A percentile compares a stretch with the other conserved stretches of the same genome.
Conservation (phyloP, 2,888 invertebrate genomes). For the Brachylomia viminalis region DNA sequence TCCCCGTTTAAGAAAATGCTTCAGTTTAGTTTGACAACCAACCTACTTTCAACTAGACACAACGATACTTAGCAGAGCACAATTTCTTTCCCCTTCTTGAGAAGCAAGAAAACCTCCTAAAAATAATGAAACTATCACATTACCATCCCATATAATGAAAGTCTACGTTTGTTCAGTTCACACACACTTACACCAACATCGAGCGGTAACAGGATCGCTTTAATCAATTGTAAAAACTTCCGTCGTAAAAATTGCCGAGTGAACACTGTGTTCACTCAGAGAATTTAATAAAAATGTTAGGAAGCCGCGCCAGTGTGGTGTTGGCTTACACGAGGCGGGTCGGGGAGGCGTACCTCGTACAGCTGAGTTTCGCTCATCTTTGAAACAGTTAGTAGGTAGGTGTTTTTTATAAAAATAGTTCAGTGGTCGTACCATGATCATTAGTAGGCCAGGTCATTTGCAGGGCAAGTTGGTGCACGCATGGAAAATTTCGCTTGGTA, state of each 20-base stretch:
- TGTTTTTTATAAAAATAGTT: background rate
- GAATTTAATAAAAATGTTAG: conserved; percentile 75
- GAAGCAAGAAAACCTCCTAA: too few relatives aligned
- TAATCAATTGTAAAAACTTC: conserved; percentile 67
- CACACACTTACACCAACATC: conserved; percentile 17
- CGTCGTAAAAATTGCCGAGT: conserved; percentile 15
- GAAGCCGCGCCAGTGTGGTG: conserved; percentile 69
- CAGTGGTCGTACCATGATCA: background rate
- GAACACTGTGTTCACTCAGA: conserved; percentile 66
- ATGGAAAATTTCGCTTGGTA: background rate
- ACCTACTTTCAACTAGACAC: too few relatives aligned
- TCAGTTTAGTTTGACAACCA: too few relatives aligned
- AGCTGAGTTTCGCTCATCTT: conserved; percentile 19
- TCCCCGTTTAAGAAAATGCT: too few relatives aligned
- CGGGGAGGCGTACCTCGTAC: conserved; percentile 1
- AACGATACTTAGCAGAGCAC: too few relatives aligned
- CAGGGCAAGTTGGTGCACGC: background rate
- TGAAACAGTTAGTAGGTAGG: background rate
- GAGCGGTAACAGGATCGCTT: conserved; percentile 56
- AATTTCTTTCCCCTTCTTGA: background rate
- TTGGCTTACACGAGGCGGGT: conserved; percentile 66
- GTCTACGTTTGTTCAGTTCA: background rate
- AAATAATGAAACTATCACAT: conserved; percentile 5
- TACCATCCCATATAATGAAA: conserved; percentile 17
- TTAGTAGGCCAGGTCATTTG: background rate